Evolutionary conservation across 2,888 invertebrate genomes (phyloP), one percentile per base, ranked within the genome.

Genomic region (Cataglyphis cursor): DNA sequence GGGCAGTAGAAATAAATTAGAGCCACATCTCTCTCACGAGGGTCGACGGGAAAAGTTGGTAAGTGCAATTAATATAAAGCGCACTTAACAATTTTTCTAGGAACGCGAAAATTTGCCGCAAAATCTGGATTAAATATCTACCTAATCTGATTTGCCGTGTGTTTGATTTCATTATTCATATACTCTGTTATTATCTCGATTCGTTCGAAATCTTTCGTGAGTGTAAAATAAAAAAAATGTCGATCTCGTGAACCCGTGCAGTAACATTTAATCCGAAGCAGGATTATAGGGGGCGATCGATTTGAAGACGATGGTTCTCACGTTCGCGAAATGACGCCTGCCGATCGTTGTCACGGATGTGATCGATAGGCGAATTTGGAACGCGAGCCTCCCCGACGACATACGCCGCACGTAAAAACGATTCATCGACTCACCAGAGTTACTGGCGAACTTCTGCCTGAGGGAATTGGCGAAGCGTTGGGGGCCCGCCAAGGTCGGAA

Each of bases 391-490:
- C 80, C 83, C 35, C 62, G 28, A 57, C 48, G 81, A 48, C 48
- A 6, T 21, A 80, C 57, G 64, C 51, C 73, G 61, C 51, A 80
- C 31, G 76, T 73, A 54, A 48, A 44, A 75, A 82, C 21, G 9
- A 44, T 78, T 74, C 66, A 66, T 64, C 28, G 41, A 94, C 95
- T 95, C 82, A 95, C 95, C 95, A 82, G 95, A 95, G 89, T 94
- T 94, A 88, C 86, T 92, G 88, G 93, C 93, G 86, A 95, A 93
- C 88, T 93, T 95, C 86, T 95, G 94, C 91, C 93, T 91, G 91
- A 95, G 93, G 93, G 94, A 93, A 81, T 83, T 93, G 90, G 94
- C 95, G 90, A 95, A 93, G 90, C 94, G 95, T 92, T 95, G 95
- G 93, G 94, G 93, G 92, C 94, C 94, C 92, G 93, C 93, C 89